Evolutionary conservation across 2,113 vertebrate species (phyloP).

Genomic region (Sceloporus undulatus): DNA sequence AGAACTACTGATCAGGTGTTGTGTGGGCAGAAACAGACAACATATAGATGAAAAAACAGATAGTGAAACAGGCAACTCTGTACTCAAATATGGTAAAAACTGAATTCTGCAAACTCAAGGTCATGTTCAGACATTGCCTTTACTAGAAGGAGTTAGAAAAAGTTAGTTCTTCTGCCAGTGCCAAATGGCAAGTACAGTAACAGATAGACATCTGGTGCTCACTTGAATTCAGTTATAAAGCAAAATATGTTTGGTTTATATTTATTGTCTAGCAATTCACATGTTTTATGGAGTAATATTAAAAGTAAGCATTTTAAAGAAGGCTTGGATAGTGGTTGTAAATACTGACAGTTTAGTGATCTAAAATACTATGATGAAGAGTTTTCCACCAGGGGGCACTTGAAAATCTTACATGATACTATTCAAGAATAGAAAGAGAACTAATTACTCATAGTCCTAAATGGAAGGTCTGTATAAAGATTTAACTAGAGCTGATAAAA

Average conservation of each 20-base stretch:
- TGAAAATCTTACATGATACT: slow-evolving; percentile 31
- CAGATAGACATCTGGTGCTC: neutral
- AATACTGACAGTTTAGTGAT: slow-evolving; percentile 5
- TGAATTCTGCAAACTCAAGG: neutral
- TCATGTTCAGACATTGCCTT: neutral
- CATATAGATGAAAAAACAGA: neutral
- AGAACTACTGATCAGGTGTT: neutral
- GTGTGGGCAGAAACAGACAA: neutral
- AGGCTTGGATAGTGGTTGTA: neutral
- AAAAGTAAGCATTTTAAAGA: neutral
- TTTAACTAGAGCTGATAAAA: neutral
- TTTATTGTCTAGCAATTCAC: slow-evolving; percentile 17
- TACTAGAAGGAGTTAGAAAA: neutral
- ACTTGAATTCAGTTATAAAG: neutral
- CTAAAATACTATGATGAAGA: neutral
- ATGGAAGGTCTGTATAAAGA: neutral
- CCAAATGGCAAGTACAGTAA: neutral
- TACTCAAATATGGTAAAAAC: neutral
- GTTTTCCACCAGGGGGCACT: slow-evolving; percentile 47
- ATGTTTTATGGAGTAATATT: neutral
- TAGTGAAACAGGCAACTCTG: neutral
- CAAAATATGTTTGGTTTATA: neutral
- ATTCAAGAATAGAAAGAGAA: slow-evolving; percentile 15
- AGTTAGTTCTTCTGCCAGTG: neutral
- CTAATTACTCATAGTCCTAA: neutral